Conservation (phyloP, 2,797 vertebrate species). For the Notoglanidium macrostoma region DNA sequence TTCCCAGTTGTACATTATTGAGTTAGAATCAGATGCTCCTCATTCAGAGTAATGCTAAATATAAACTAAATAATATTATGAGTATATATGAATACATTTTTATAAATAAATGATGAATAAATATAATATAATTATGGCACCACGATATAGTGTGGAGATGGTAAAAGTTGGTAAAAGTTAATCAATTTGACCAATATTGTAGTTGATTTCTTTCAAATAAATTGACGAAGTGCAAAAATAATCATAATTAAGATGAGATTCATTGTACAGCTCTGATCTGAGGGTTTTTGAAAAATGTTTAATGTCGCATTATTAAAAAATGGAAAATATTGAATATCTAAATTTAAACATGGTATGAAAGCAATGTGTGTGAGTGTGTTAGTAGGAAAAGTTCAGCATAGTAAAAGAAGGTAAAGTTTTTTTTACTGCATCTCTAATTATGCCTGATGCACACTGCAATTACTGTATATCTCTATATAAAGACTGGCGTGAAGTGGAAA, state of each 20-base stretch:
- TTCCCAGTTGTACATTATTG: too few species aligned
- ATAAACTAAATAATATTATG: too few species aligned
- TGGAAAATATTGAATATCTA: neutral
- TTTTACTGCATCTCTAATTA: neutral
- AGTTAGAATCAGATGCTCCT: too few species aligned
- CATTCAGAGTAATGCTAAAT: neutral
- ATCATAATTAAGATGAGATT: neutral
- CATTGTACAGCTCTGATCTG: neutral
- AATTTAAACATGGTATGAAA: neutral
- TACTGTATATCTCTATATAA: neutral
- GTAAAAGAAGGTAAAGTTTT: neutral
- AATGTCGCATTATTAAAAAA: neutral
- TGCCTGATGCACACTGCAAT: neutral
- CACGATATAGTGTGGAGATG: too few species aligned
- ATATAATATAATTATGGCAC: neutral
- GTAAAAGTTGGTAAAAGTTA: neutral
- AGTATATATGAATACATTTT: neutral
- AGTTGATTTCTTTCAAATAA: neutral
- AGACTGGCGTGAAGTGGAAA: too few species aligned
- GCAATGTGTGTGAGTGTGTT: neutral
- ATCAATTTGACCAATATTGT: neutral
- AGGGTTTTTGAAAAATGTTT: neutral
- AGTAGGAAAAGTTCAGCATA: neutral
- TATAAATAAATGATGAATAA: neutral
- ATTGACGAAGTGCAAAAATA: neutral